Conservation (phyloP, 1,140 invertebrate species). For the Drosophila fuyamai region DNA sequence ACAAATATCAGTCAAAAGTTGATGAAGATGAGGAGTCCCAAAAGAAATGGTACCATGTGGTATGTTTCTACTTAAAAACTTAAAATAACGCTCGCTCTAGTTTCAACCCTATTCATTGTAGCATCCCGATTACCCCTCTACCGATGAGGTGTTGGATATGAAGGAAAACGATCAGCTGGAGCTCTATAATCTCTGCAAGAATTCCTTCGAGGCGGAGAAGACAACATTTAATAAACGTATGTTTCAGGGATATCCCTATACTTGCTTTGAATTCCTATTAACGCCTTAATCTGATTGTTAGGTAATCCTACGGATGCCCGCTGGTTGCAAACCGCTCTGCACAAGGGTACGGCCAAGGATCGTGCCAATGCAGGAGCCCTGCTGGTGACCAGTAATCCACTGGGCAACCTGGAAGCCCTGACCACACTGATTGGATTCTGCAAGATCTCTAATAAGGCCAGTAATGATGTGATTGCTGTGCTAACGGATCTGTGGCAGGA, state of each 20-base stretch:
- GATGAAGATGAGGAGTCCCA: slow-evolving; percentile 60
- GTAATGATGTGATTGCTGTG: slow-evolving; percentile 87
- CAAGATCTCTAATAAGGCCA: slow-evolving; percentile 89
- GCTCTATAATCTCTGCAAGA: slow-evolving; percentile 73
- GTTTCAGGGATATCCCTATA: no score
- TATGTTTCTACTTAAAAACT: slow-evolving; percentile 26
- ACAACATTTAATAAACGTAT: slow-evolving; percentile 63
- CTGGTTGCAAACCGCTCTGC: slow-evolving; percentile 91
- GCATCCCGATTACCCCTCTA: slow-evolving; percentile 70
- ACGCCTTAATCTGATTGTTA: slow-evolving; percentile 8
- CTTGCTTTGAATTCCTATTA: not conserved
- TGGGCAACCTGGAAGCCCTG: slow-evolving; percentile 89
- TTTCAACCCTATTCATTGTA: slow-evolving; percentile 1
- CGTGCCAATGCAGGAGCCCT: slow-evolving; percentile 91
- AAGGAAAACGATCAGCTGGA: slow-evolving; percentile 80
- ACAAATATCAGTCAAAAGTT: slow-evolving; percentile 50
- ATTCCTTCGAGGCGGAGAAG: slow-evolving; percentile 70
- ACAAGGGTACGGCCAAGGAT: slow-evolving; percentile 90
- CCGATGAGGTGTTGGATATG: slow-evolving; percentile 77
- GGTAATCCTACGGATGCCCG: slow-evolving; percentile 79
- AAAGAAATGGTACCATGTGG: slow-evolving; percentile 82
- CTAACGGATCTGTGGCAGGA: slow-evolving; percentile 89
- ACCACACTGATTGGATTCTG: slow-evolving; percentile 89
- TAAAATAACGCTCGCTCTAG: no score
- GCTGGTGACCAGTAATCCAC: slow-evolving; percentile 90